phyloP scores from a whole-genome alignment of 2,113 vertebrate genomes.

The Passerina amoena region DNA sequence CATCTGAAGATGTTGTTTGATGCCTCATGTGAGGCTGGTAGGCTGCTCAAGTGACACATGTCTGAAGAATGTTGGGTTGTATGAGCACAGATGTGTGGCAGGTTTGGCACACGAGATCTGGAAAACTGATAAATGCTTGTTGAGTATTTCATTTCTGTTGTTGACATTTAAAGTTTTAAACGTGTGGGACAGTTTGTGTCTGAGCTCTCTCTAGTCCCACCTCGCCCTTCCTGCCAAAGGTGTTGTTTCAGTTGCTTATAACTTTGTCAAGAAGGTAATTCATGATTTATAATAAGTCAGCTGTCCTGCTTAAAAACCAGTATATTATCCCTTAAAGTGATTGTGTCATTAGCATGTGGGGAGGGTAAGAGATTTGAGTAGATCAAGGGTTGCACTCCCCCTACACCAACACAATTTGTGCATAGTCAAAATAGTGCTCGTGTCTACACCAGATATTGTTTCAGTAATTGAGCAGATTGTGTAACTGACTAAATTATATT shows the following conservation, averaged over 20 bases:
- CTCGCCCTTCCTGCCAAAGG: background rate
- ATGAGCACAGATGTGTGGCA: background rate
- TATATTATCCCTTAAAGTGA: background rate
- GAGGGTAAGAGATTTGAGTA: background rate
- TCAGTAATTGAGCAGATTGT: background rate
- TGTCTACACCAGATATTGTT: background rate
- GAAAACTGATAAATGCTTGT: background rate
- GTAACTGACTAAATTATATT: background rate
- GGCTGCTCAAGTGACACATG: background rate
- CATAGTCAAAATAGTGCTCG: accelerated
- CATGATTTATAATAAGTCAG: background rate
- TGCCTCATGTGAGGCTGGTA: background rate
- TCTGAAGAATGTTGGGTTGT: conserved; percentile 21
- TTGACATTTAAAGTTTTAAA: background rate
- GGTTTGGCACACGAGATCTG: background rate
- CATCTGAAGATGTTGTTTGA: background rate
- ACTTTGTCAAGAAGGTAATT: background rate
- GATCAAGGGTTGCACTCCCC: background rate
- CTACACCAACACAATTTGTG: background rate
- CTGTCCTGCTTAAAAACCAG: background rate
- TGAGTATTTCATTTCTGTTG: background rate
- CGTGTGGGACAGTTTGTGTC: background rate
- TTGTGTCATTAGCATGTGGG: background rate
- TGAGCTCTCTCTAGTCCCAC: background rate
- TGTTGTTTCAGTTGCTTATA: background rate